Conservation (phyloP, 1,140 invertebrate genomes). For the Eupeodes corollae region DNA sequence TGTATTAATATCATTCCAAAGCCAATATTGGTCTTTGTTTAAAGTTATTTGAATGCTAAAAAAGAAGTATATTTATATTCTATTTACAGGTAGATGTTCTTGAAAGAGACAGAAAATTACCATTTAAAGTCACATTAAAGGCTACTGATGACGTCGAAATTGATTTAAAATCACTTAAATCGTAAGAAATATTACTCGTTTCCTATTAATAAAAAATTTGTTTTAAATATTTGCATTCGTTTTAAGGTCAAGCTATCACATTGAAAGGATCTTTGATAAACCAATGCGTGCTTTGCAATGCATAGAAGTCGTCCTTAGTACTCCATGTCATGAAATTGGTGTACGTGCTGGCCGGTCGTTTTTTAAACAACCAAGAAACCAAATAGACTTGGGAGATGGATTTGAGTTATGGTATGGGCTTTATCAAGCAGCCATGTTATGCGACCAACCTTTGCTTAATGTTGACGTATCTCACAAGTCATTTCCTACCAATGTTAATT, state of each 20-base stretch:
- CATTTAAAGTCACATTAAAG: conserved; percentile 48
- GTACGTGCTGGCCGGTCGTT: conserved; percentile 39
- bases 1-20: too few relatives aligned
- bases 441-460: conserved; percentile 57
- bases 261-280: conserved; percentile 28
- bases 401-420: conserved; percentile 60
- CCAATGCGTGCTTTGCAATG: conserved; percentile 62
- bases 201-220: neutral
- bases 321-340: conserved; percentile 41
- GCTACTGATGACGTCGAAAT: conserved; percentile 44
- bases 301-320: conserved; percentile 65
- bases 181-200: conserved; percentile 26
- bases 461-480: conserved; percentile 63
- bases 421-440: conserved; percentile 61
- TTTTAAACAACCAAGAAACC: conserved; percentile 24
- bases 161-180: conserved; percentile 38
- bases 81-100: too few relatives aligned
- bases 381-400: conserved; percentile 44
- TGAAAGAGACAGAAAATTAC: conserved; percentile 14
- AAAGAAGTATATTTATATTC: too few relatives aligned
- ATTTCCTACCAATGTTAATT: conserved; percentile 43
- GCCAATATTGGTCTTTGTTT: too few relatives aligned
- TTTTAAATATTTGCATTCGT: neutral
- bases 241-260: conserved; percentile 18
- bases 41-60: too few relatives aligned